A percentile compares a stretch with the other conserved stretches of the same genome.
phyloP scores from a whole-genome alignment of 2,113 vertebrate genomes.

The Oryzias javanicus region DNA sequence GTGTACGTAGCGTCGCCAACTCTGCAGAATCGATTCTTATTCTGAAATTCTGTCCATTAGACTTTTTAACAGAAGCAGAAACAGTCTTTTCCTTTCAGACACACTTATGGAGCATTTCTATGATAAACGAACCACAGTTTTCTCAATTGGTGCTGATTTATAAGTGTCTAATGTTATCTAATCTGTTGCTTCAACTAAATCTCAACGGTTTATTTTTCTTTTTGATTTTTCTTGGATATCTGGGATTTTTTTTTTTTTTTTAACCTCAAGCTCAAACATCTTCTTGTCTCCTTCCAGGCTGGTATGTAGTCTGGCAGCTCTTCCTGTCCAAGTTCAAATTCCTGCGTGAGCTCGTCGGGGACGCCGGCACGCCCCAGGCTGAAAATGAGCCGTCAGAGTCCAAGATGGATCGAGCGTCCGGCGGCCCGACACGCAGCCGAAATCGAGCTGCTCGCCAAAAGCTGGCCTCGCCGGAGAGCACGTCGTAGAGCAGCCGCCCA shows the following conservation, averaged over 20 bases:
- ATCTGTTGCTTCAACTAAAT: no score
- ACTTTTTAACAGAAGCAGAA: no score
- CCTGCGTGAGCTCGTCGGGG: slow-evolving; percentile 92
- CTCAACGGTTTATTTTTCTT: no score
- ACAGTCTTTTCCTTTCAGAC: no score
- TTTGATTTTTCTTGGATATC: no score
- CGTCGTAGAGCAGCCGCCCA: slow-evolving; percentile 59
- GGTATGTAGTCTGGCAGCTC: slow-evolving; percentile 98
- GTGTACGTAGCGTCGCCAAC: no score
- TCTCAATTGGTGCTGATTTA: no score
- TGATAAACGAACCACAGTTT: no score
- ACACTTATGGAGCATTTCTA: no score
- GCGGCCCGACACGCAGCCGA: slow-evolving; percentile 69
- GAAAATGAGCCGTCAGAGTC: slow-evolving; percentile 84
- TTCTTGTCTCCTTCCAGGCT: slow-evolving; percentile 76
- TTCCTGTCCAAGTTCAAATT: slow-evolving; percentile 99
- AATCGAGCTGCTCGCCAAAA: slow-evolving; percentile 84
- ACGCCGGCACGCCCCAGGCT: slow-evolving; percentile 86
- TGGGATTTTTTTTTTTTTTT: background rate
- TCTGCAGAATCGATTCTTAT: no score
- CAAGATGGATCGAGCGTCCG: slow-evolving; percentile 76
- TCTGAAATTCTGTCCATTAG: no score
- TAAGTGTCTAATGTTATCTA: no score
- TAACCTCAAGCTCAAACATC: background rate
- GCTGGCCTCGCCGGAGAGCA: slow-evolving; percentile 72